Conservation (phyloP, 2,113 vertebrate species). For the Stictonetta naevosa region DNA sequence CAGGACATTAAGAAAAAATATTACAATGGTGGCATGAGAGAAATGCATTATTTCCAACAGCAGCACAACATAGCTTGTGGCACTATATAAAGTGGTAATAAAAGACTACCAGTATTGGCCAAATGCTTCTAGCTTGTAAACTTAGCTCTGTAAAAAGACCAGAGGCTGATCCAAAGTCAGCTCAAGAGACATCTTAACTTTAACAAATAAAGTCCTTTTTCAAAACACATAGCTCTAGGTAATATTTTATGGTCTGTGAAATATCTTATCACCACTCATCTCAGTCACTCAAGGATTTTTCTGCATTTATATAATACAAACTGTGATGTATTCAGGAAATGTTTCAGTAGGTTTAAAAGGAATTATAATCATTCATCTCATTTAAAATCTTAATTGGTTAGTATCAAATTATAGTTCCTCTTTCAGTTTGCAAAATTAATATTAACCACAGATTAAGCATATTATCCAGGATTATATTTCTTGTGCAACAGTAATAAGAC, state of each 20-base stretch:
- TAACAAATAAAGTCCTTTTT: not conserved
- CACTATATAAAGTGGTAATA: not conserved
- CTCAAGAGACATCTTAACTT: not conserved
- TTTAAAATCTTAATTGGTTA: not conserved
- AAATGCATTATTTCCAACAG: not conserved
- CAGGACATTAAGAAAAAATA: not conserved
- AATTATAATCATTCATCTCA: not conserved
- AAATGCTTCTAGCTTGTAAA: not conserved
- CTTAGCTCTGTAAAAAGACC: not conserved
- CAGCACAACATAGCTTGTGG: not conserved
- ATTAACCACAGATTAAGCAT: not conserved
- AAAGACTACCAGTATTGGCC: not conserved
- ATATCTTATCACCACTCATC: not conserved
- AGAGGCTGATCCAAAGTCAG: not conserved
- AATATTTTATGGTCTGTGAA: not conserved
- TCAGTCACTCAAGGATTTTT: not conserved
- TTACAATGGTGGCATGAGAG: not conserved
- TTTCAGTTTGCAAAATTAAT: not conserved
- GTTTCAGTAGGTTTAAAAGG: not conserved
- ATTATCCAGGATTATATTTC: not conserved
- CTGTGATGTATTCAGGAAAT: not conserved
- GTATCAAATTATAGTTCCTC: not conserved
- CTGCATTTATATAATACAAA: not conserved
- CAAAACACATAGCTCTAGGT: not conserved
- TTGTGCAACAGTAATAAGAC: not conserved